These are phyloP conservation scores for Pedetes capensis DNA, from an alignment of 2,113 vertebrate genomes.

Conservation along the genomic window DNA sequence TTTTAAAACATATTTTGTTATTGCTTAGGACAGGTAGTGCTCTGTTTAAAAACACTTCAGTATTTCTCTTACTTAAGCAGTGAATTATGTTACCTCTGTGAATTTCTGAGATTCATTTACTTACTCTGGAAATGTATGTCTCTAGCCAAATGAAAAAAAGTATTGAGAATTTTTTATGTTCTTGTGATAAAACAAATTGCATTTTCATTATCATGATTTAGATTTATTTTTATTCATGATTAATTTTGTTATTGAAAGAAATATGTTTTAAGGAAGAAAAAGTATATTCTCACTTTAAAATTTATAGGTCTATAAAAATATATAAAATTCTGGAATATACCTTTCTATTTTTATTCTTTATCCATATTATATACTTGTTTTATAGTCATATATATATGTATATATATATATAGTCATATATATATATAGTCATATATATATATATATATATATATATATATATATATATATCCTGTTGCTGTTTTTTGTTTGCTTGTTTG, in stretches of 20 bases:
- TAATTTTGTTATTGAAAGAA: not conserved
- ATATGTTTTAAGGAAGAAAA: not conserved
- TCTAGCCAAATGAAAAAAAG: not conserved
- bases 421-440: too few species aligned
- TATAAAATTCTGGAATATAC: not conserved
- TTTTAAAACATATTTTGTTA: not conserved
- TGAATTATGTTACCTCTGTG: not conserved
- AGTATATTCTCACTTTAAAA: not conserved
- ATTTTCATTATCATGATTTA: not conserved
- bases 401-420: too few species aligned
- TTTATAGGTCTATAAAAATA: not conserved
- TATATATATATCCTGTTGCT: too few species aligned
- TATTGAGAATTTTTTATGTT: not conserved
- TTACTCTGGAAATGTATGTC: not conserved
- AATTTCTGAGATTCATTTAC: not conserved
- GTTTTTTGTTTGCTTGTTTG: too few species aligned
- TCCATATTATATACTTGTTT: not conserved
- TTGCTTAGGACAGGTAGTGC: not conserved
- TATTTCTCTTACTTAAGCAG: not conserved
- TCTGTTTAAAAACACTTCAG: not conserved
- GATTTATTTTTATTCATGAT: not conserved
- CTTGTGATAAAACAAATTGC: not conserved
- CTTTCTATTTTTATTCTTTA: not conserved
- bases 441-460: not conserved
- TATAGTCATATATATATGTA: not conserved